Conservation (phyloP, 2,888 invertebrate genomes). For the Zaprionus bogoriensis region DNA sequence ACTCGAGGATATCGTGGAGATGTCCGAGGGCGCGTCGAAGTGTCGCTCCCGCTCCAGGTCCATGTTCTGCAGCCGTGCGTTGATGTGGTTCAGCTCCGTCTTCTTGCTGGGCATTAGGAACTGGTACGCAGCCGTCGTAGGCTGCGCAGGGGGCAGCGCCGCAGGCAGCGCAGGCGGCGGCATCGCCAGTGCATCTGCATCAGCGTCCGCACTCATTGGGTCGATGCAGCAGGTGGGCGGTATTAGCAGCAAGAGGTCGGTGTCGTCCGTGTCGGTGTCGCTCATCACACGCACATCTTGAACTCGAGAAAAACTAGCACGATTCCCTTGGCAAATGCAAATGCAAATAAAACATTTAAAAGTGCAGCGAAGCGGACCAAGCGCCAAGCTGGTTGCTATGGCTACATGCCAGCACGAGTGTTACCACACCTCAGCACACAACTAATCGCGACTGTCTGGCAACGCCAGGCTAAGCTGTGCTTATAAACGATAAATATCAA, state of each 20-base stretch:
- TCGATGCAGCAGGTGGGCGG: conserved; percentile 89
- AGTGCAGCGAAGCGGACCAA: conserved; percentile 3
- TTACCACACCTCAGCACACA: not conserved
- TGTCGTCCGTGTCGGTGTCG: conserved; percentile 89
- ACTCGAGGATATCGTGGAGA: conserved; percentile 80
- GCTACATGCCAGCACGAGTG: not conserved
- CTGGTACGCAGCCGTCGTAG: conserved; percentile 68
- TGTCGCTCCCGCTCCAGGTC: conserved; percentile 51
- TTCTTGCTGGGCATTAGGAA: conserved; percentile 71
- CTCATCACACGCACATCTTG: conserved; percentile 57
- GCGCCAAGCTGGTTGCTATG: not conserved
- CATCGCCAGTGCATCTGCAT: conserved; percentile 62
- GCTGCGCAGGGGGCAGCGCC: conserved; percentile 27
- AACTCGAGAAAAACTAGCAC: not conserved
- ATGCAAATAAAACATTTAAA: conserved; percentile 27
- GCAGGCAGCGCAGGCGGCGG: conserved; percentile 48
- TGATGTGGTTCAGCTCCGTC: conserved; percentile 79
- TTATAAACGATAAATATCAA: not conserved
- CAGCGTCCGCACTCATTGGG: conserved; percentile 36
- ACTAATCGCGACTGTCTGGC: not conserved
- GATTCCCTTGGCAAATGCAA: not conserved
- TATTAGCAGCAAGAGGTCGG: conserved; percentile 90
- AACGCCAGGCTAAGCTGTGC: not conserved
- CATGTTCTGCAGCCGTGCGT: conserved; percentile 72
- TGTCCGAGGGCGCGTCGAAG: conserved; percentile 75